A percentile compares a stretch with the other conserved stretches of the same genome.
These are phyloP conservation scores for Elephas maximus DNA, from an alignment of 2,113 vertebrate species.

Conservation along the genomic window DNA sequence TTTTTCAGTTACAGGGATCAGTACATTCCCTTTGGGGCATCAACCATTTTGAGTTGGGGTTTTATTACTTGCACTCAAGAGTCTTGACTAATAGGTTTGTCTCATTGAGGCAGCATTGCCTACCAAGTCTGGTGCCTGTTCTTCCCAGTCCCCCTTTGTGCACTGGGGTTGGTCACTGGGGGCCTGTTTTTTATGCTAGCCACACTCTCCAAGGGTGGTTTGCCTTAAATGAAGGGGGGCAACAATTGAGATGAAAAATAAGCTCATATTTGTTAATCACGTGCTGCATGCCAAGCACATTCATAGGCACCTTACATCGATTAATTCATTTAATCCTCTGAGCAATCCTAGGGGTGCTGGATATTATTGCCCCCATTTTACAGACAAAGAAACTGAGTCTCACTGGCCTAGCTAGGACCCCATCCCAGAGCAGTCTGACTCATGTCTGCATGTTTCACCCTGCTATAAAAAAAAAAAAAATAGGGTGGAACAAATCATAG, in stretches of 20 bases:
- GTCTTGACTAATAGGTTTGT: background rate
- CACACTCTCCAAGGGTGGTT: background rate
- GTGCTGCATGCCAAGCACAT: background rate
- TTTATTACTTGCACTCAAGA: background rate
- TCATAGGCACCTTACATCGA: background rate
- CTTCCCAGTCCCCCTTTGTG: background rate
- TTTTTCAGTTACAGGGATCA: too few relatives aligned
- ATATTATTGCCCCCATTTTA: background rate
- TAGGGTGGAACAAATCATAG: rapidly evolving
- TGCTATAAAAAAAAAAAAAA: background rate
- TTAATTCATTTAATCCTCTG: background rate
- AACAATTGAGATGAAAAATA: background rate
- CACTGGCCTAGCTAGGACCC: background rate
- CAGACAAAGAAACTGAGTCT: background rate
- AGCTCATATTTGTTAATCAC: background rate
- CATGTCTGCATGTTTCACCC: background rate
- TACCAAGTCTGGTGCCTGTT: background rate
- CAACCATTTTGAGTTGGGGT: background rate
- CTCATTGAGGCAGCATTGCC: background rate
- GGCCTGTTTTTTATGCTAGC: background rate
- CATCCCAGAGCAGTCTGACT: background rate
- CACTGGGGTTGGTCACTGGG: background rate
- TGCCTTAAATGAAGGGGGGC: background rate
- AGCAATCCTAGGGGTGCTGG: background rate
- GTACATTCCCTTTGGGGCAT: background rate